Base-by-base conservation (phyloP, 2,113 vertebrate genomes). In the Chlorodrepanis virens region DNA sequence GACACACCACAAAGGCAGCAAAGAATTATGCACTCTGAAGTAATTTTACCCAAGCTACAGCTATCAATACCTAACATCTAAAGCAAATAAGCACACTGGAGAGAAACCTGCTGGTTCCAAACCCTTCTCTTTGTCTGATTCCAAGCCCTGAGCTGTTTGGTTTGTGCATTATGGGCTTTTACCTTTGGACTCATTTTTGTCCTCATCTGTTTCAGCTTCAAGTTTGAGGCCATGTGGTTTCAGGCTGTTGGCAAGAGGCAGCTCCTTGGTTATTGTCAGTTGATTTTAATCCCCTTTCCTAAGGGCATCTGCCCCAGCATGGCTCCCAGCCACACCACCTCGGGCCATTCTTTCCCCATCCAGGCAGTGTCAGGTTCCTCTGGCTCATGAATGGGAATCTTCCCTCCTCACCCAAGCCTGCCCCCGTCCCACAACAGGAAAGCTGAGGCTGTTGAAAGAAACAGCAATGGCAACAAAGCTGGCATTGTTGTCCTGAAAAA, bases 141-240 rank as follows among this genome's bases (percentile, higher is more conserved):
- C 88, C 82, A 92, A 78, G 74, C 56, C 64, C 72, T 92, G 83
- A 89, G 72, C 92, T 82, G 37, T 72, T 91, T 65, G 74, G 37
- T 93, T 96, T 95, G 72, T 35, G 44, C 77, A 79, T 61, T 81
- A 27, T 6, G 59, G 53, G 76, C 59, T 90, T 94, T 89, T 90
- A 97, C 88, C 92, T 96, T 93, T 96, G 86, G 94, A 94, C 76
- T 93, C 16, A 0, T 78, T 96, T 96, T 90, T 89, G 74, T 76
- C 83, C 72, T 96, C 94, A 96, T 94, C 96, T 96, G 90, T 94
- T 96, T 96, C 88, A 96, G 93, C 92, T 97, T 93, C 94, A 90
- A 92, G 68, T 80, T 39, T 54, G 79, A 92, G 72, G 89, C 92
- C 64, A 10, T 39, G 83, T 1, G 33, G 90, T 96, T 96, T 95